Evolutionary conservation across 2,113 vertebrate genomes (phyloP).

Genomic region (Hippocampus guttulatus): DNA sequence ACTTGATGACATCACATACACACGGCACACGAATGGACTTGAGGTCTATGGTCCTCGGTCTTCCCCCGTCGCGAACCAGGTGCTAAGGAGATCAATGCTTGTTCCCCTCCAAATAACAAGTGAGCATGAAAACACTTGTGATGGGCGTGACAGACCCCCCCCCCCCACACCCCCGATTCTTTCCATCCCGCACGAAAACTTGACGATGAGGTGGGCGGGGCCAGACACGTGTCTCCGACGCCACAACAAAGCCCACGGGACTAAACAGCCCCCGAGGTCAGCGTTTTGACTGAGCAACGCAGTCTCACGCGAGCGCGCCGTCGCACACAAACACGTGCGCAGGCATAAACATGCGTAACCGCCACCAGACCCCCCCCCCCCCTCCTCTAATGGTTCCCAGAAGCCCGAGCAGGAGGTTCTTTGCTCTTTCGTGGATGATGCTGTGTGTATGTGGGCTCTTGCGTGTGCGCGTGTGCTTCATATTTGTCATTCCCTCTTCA

Average conservation of each 20-base stretch:
- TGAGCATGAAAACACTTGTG: constrained; percentile 48
- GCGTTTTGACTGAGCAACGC: constrained; percentile 51
- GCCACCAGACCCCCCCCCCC: constrained; percentile 57
- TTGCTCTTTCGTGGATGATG: constrained; percentile 68
- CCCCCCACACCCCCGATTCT: constrained; percentile 15
- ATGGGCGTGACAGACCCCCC: constrained; percentile 38
- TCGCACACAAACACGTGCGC: constrained; percentile 33
- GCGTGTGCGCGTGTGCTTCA: constrained; percentile 22
- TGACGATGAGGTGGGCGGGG: constrained; percentile 21
- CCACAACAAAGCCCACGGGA: constrained; percentile 61
- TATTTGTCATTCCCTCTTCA: constrained; percentile 49
- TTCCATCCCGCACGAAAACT: constrained; percentile 34
- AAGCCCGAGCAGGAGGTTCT: constrained; percentile 59
- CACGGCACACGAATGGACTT: too few species aligned
- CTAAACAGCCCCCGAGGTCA: constrained; percentile 60
- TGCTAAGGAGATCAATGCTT: constrained; percentile 54
- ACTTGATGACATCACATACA: too few species aligned
- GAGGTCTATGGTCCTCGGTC: too few species aligned
- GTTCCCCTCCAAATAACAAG: constrained; percentile 53
- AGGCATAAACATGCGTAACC: constrained; percentile 59
- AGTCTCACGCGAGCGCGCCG: constrained; percentile 49
- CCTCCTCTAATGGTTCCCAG: constrained; percentile 67
- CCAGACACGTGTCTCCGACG: constrained; percentile 59
- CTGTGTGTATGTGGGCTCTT: constrained; percentile 34
- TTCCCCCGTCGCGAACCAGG: constrained; percentile 33